Conservation (phyloP, 1,140 invertebrate genomes). For the Drosophila bocqueti region DNA sequence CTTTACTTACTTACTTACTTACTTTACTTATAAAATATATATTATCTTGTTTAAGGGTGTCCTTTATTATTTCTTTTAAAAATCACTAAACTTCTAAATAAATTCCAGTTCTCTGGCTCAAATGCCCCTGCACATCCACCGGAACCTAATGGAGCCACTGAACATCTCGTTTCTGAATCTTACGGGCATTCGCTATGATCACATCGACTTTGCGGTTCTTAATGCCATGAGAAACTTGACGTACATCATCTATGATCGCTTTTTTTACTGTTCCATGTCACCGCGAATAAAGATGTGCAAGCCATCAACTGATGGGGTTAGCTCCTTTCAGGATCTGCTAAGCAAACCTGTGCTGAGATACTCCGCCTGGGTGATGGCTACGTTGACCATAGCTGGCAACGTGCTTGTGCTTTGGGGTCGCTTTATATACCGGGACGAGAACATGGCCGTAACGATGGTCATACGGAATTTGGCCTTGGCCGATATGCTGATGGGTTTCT, state of each 20-base stretch:
- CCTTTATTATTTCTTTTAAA: no score
- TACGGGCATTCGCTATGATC: constrained; percentile 87
- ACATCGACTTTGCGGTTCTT: constrained; percentile 87
- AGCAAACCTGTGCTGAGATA: constrained; percentile 88
- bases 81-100: not conserved
- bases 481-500: constrained; percentile 92
- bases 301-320: constrained; percentile 90
- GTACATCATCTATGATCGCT: constrained; percentile 89
- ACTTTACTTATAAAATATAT: no score
- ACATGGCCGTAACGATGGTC: constrained; percentile 87
- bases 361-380: constrained; percentile 90
- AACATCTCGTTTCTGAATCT: constrained; percentile 85
- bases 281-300: constrained; percentile 88
- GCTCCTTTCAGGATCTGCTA: constrained; percentile 89
- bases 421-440: constrained; percentile 87
- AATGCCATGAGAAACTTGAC: constrained; percentile 86
- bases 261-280: constrained; percentile 89
- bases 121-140: constrained; percentile 64
- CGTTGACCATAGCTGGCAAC: constrained; percentile 89
- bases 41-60: no score
- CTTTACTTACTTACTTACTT: no score
- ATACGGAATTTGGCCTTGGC: constrained; percentile 92
- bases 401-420: constrained; percentile 89
- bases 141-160: constrained; percentile 52
- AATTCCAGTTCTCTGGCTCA: constrained; percentile 64